Evolutionary conservation across 2,888 invertebrate species (phyloP).

Genomic region (Spilarctia lutea): DNA sequence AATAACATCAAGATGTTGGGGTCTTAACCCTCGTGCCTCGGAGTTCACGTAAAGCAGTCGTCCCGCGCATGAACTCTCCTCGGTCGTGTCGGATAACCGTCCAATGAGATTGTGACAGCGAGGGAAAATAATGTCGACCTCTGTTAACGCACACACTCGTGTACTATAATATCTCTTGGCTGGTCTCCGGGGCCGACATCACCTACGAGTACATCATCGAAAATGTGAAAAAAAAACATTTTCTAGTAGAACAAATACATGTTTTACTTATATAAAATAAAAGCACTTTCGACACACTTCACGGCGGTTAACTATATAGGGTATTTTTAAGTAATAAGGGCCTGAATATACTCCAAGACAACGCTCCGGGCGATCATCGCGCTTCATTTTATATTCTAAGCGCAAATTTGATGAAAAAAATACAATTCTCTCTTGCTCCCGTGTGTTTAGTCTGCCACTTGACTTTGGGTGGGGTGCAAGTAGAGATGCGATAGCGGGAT

Average conservation of each 20-base stretch:
- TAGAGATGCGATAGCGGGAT: background rate
- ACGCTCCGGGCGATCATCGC: conserved; percentile 43
- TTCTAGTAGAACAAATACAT: background rate
- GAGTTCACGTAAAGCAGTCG: no score
- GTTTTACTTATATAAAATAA: background rate
- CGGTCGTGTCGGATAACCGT: no score
- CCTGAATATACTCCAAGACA: conserved; percentile 16
- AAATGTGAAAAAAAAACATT: background rate
- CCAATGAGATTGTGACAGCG: no score
- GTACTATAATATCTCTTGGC: no score
- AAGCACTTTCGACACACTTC: background rate
- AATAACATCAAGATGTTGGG: no score
- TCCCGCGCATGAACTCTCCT: no score
- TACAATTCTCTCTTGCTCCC: conserved; percentile 57
- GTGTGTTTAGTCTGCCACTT: conserved; percentile 56
- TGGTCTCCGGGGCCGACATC: no score
- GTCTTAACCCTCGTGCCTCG: no score
- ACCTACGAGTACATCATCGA: background rate
- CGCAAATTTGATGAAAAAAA: conserved; percentile 74
- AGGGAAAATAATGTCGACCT: no score
- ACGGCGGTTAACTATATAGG: conserved; percentile 2
- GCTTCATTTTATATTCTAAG: conserved; percentile 69
- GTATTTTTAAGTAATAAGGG: conserved; percentile 17
- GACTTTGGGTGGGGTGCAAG: conserved; percentile 32
- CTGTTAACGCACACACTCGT: no score